Percentiles rank a stretch among this genome's conserved stretches.
Conservation (phyloP, 2,113 vertebrate species). For the Microtus pennsylvanicus region DNA sequence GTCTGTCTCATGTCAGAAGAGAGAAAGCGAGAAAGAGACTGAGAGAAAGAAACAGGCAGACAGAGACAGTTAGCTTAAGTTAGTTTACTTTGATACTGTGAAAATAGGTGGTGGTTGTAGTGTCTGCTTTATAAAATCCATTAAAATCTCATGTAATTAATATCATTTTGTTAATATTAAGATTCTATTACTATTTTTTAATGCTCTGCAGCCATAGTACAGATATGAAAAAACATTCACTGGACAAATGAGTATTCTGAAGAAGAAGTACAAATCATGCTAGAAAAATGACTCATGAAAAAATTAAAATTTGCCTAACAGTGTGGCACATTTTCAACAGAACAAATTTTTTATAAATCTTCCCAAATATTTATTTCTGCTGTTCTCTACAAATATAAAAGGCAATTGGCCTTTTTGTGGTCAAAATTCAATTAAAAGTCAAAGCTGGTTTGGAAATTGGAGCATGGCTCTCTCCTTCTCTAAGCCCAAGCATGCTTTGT, state of each 20-base stretch:
- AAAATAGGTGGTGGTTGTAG: background rate
- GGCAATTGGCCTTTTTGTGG: background rate
- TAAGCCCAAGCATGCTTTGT: too few relatives aligned
- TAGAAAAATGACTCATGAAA: background rate
- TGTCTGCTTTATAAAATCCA: background rate
- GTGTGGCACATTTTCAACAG: background rate
- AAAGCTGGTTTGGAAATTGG: background rate
- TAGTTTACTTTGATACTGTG: background rate
- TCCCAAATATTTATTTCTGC: background rate
- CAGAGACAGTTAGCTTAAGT: background rate
- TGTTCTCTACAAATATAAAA: background rate
- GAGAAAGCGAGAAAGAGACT: too few relatives aligned
- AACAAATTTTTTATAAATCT: background rate
- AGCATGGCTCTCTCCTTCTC: too few relatives aligned
- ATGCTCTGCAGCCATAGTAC: background rate
- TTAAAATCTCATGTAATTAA: background rate
- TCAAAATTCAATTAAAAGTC: background rate
- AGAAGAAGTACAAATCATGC: too few relatives aligned
- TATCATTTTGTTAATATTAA: background rate
- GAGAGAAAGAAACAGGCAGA: too few relatives aligned
- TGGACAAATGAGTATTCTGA: too few relatives aligned
- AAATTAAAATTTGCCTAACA: too few relatives aligned
- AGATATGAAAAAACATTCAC: background rate
- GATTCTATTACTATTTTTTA: background rate
- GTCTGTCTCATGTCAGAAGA: too few relatives aligned